phyloP scores from a whole-genome alignment of 2,888 invertebrate genomes.

The Drosophila formosana region DNA sequence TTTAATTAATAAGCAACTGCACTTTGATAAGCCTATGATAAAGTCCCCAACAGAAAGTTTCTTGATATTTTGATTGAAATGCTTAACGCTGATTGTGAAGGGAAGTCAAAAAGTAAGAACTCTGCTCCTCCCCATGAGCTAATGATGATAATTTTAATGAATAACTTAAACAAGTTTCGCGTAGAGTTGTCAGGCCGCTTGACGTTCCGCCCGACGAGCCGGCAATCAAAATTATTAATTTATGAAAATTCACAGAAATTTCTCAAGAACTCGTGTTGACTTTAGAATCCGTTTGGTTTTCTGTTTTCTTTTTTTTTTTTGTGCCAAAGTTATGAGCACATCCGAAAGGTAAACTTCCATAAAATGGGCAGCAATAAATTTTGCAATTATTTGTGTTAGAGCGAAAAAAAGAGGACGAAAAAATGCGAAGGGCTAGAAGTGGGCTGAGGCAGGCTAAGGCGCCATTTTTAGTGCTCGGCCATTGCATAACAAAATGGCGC shows the following conservation, averaged over 20 bases:
- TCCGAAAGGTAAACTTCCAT: conserved; percentile 66
- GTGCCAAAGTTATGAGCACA: conserved; percentile 41
- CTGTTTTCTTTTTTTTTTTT: not conserved
- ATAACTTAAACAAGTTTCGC: conserved; percentile 62
- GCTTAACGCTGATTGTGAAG: conserved; percentile 51
- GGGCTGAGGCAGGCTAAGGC: conserved; percentile 26
- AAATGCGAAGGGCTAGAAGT: not conserved
- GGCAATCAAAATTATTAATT: conserved; percentile 74
- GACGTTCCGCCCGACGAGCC: not conserved
- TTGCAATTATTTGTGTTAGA: conserved; percentile 44
- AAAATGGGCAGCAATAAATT: conserved; percentile 63
- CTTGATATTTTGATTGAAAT: conserved; percentile 13
- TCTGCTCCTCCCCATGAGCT: conserved; percentile 28
- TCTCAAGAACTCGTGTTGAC: conserved; percentile 46
- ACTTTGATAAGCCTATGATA: conserved; percentile 14
- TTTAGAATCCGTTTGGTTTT: conserved; percentile 32
- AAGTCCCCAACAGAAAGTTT: conserved; percentile 9
- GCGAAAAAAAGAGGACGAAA: not conserved
- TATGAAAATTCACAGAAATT: conserved; percentile 47
- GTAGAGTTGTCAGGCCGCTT: conserved; percentile 21
- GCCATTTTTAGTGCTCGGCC: conserved; percentile 49
- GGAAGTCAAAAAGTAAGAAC: conserved; percentile 23
- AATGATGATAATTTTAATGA: conserved; percentile 67
- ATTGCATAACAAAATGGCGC: conserved; percentile 60
- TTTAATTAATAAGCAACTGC: conserved; percentile 46